Base-by-base conservation (phyloP, 2,888 invertebrate genomes). In the Eudasyphora cyanicolor region DNA sequence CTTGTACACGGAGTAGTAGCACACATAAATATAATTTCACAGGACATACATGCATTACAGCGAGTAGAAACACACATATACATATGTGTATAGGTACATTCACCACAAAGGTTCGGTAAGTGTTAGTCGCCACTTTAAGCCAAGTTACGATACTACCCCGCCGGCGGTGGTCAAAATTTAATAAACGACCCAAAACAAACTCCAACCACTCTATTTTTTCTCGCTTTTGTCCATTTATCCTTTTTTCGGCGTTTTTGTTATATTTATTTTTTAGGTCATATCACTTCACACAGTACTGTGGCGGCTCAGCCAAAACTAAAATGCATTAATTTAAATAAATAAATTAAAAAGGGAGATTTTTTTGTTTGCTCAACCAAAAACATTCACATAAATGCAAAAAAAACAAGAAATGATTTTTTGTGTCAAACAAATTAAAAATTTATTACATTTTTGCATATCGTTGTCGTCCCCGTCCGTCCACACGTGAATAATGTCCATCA, bases 311-410 rank as follows among this genome's bases (percentile, higher is more conserved):
- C 51, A 51, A 19, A 51, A 51, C 51, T 21, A 24, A 24, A 51
- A 51, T 3, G 51, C 51, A 51, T 51, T 51, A 19, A 51, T 51
- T 51, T 51, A 57, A 57, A 57, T 57, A 57, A 57, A 57, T 24
- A 8, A 12, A n/a, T 45, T 45, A 3, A n/a, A 45, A n/a, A 45
- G 10, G 21, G 49, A 49, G 19, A 51, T 17, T 17, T 45, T 51
- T 21, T 21, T n/a, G n/a, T n/a, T n/a, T n/a, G n/a, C n/a, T n/a
- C n/a, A n/a, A n/a, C 51, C 49, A 19, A 21, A 45, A 12, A 54
- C 49, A 54, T 24, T 54, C 21, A 54, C 5, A 57, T 24, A 1
- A 57, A 57, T 8, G 2, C 45, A n/a, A n/a, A n/a, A n/a, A n/a
- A n/a, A n/a, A n/a, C n/a, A 38, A 38, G 14, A 38, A 38, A 2